These are phyloP conservation scores for Oryzias sinensis DNA, from an alignment of 2,797 vertebrate genomes.

Conservation along the genomic window DNA sequence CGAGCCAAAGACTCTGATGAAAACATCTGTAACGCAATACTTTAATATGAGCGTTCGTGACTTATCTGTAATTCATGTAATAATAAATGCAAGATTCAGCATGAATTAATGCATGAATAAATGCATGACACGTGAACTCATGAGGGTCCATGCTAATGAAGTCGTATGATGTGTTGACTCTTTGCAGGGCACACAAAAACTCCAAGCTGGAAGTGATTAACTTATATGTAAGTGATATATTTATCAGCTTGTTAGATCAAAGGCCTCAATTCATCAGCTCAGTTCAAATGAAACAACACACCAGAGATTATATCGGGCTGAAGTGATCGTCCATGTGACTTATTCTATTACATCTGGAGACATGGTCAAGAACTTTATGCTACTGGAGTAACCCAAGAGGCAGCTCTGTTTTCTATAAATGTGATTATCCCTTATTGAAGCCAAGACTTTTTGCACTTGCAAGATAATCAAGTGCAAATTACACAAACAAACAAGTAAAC, in stretches of 20 bases:
- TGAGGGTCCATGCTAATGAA: conserved; percentile 40
- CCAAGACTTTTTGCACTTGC: too few species aligned
- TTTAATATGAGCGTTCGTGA: conserved; percentile 22
- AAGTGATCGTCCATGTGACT: neutral
- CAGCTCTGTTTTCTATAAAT: too few species aligned
- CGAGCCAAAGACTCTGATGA: conserved; percentile 19
- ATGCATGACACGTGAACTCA: conserved; percentile 46
- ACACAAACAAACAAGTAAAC: too few species aligned
- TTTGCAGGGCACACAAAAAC: conserved; percentile 24
- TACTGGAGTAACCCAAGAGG: too few species aligned
- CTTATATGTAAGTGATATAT: conserved; percentile 19
- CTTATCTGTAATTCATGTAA: conserved; percentile 38
- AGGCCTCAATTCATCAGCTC: conserved; percentile 1
- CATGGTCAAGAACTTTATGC: too few species aligned
- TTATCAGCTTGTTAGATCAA: conserved; percentile 37
- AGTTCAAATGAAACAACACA: conserved; percentile 1
- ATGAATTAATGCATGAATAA: conserved; percentile 59
- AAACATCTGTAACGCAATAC: conserved; percentile 20
- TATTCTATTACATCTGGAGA: neutral
- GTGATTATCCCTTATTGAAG: too few species aligned
- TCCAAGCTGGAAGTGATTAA: conserved; percentile 23
- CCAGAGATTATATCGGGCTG: conserved; percentile 7
- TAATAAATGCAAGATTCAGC: conserved; percentile 45
- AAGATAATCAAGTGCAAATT: too few species aligned
- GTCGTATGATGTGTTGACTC: conserved; percentile 28